A percentile compares a stretch with the other conserved stretches of the same genome.
phyloP scores from a whole-genome alignment of 2,797 vertebrate genomes.

The Aldrovandia affinis region DNA sequence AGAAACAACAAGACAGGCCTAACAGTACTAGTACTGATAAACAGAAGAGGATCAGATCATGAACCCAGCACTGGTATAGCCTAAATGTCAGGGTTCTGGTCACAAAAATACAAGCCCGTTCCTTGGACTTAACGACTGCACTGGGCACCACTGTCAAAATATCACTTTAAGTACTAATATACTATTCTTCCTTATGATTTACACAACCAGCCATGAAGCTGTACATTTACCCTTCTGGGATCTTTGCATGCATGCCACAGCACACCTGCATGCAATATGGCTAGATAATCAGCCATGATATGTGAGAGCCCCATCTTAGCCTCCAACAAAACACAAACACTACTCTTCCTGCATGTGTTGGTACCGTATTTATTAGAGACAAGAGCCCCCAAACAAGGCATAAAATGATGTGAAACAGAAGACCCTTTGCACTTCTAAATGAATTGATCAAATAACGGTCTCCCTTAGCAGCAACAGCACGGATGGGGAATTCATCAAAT shows the following conservation, averaged over 20 bases:
- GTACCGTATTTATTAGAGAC: not conserved
- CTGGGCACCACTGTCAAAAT: not conserved
- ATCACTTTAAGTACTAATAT: not conserved
- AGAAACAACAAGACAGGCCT: no score
- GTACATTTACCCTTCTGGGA: not conserved
- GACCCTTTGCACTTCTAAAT: not conserved
- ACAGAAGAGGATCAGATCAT: not conserved
- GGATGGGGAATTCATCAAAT: not conserved
- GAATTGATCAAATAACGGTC: not conserved
- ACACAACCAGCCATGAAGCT: not conserved
- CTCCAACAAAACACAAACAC: not conserved
- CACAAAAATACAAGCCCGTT: not conserved
- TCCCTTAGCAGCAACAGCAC: not conserved
- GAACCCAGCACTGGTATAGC: not conserved
- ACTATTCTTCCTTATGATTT: not conserved
- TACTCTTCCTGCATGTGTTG: not conserved
- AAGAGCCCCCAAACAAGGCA: not conserved
- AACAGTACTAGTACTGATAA: not conserved
- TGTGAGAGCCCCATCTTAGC: not conserved
- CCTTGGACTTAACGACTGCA: not conserved
- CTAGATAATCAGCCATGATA: not conserved
- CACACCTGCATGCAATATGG: not conserved
- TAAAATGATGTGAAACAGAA: not conserved
- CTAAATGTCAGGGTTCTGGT: not conserved
- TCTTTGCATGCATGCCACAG: not conserved